These are phyloP conservation scores for Myotis davidii DNA, from an alignment of 2,113 vertebrate genomes.

Conservation along the genomic window DNA sequence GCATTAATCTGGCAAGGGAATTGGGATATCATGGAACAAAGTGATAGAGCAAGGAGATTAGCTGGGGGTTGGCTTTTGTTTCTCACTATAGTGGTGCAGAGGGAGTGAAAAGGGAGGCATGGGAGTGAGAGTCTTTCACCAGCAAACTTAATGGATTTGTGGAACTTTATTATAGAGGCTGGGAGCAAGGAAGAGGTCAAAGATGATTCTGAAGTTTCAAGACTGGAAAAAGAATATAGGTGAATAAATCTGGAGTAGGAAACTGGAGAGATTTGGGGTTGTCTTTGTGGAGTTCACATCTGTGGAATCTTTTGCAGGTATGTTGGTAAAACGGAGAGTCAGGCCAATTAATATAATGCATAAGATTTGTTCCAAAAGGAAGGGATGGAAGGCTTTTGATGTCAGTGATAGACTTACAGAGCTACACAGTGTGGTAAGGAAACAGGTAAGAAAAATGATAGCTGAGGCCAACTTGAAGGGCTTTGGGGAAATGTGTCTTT, in stretches of 20 bases:
- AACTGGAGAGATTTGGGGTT: neutral
- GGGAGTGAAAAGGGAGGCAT: rapidly evolving
- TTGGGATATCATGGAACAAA: neutral
- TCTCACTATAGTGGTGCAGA: neutral
- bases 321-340: neutral
- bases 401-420: neutral
- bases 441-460: neutral
- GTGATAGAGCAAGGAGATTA: neutral
- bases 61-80: neutral
- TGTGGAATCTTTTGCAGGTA: neutral
- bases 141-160: neutral
- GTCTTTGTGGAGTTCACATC: neutral
- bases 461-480: neutral
- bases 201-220: neutral
- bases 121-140: neutral
- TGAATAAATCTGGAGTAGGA: neutral
- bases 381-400: neutral
- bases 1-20: neutral
- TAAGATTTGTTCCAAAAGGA: neutral
- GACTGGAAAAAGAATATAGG: neutral
- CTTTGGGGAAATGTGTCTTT: neutral
- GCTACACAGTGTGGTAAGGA: neutral
- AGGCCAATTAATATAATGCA: neutral
- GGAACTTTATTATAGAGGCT: neutral
- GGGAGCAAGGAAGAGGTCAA: neutral